Percentiles rank a stretch among this genome's conserved stretches.
These are phyloP conservation scores for Drosophila tripunctata DNA, from an alignment of 2,888 invertebrate species.

Conservation along the genomic window DNA sequence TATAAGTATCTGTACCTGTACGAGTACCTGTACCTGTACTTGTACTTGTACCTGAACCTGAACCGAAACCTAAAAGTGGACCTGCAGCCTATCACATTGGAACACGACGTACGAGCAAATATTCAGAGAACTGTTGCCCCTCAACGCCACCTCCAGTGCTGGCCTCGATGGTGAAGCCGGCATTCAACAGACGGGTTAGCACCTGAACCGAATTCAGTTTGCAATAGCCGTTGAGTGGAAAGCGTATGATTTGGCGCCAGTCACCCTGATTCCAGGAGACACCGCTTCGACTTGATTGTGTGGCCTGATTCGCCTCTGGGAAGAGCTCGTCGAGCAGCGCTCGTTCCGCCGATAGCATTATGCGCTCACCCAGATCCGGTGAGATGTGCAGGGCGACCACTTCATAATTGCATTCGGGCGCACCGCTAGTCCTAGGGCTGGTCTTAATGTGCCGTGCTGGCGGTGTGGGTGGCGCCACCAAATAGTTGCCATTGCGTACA, in stretches of 20 bases:
- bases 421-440: slow-evolving; percentile 73
- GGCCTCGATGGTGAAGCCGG: slow-evolving; percentile 91
- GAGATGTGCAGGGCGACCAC: slow-evolving; percentile 93
- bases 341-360: slow-evolving; percentile 92
- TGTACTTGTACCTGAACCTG: slow-evolving; percentile 20
- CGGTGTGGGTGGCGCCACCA: slow-evolving; percentile 84
- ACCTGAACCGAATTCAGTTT: slow-evolving; percentile 95
- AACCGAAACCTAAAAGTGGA: not conserved
- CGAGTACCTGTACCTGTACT: slow-evolving; percentile 26
- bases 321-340: slow-evolving; percentile 91
- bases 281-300: slow-evolving; percentile 90
- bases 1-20: slow-evolving; percentile 13
- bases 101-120: slow-evolving; percentile 89
- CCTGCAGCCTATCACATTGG: slow-evolving; percentile 83
- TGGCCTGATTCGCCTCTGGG: slow-evolving; percentile 90
- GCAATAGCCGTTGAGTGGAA: slow-evolving; percentile 94
- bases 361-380: slow-evolving; percentile 89
- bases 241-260: slow-evolving; percentile 92
- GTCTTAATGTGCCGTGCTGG: slow-evolving; percentile 81
- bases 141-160: slow-evolving; percentile 95
- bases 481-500: slow-evolving; percentile 86
- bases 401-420: slow-evolving; percentile 87
- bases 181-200: slow-evolving; percentile 91
- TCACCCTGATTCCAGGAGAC: slow-evolving; percentile 93
- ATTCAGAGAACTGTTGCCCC: slow-evolving; percentile 95